Conservation (phyloP, 2,888 invertebrate species). For the Drosophila barbarae region DNA sequence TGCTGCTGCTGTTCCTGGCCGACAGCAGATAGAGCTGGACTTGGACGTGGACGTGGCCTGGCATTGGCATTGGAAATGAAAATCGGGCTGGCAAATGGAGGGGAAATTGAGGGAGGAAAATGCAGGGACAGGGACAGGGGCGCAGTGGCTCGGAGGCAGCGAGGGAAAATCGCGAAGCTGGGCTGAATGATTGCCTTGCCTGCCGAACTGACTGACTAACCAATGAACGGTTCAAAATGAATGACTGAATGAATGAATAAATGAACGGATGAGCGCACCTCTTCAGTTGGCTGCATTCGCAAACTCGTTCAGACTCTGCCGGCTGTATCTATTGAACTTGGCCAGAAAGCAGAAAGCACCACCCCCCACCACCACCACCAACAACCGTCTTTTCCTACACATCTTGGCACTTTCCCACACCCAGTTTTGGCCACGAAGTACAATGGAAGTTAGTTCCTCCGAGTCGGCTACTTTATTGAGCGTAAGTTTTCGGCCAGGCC, state of each 20-base stretch:
- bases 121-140: background rate
- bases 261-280: constrained; percentile 72
- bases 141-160: background rate
- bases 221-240: constrained; percentile 71
- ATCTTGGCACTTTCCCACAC: constrained; percentile 7
- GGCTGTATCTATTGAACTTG: constrained; percentile 62
- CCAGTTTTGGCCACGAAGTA: constrained; percentile 40
- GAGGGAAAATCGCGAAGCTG: constrained; percentile 33
- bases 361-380: no score
- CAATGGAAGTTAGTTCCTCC: constrained; percentile 70
- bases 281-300: constrained; percentile 71
- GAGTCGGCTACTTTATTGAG: constrained; percentile 73
- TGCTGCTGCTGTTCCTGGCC: constrained; percentile 41
- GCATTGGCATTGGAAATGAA: constrained; percentile 45
- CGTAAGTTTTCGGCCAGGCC: constrained; percentile 58
- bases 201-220: constrained; percentile 68
- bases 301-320: constrained; percentile 50
- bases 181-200: constrained; percentile 68
- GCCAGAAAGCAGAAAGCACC: constrained; percentile 25
- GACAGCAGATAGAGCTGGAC: constrained; percentile 39
- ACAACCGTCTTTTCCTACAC: constrained; percentile 5
- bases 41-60: constrained; percentile 36
- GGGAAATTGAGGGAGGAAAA: constrained; percentile 6
- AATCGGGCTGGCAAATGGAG: constrained; percentile 9
- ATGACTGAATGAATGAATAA: constrained; percentile 74